Percentiles rank a stretch among this genome's conserved stretches.
These are phyloP conservation scores for Procavia capensis DNA, from an alignment of 2,113 vertebrate species.

Conservation along the genomic window DNA sequence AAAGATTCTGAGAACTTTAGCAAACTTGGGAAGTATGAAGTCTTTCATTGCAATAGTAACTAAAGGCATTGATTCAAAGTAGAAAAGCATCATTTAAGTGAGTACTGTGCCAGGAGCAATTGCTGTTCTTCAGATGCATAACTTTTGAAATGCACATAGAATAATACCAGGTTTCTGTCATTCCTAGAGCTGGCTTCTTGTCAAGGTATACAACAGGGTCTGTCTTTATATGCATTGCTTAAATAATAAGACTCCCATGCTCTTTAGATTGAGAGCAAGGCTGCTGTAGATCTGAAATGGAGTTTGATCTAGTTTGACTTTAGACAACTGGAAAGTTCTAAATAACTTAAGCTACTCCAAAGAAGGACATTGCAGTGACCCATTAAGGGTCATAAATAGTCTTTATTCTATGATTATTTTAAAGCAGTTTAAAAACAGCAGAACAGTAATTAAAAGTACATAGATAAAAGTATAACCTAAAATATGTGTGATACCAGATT, in stretches of 20 bases:
- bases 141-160: conserved; percentile 38
- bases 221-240: conserved; percentile 31
- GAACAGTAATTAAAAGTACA: neutral
- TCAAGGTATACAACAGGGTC: neutral
- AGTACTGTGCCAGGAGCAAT: neutral
- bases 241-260: neutral
- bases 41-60: neutral
- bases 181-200: conserved; percentile 35
- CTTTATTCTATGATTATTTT: neutral
- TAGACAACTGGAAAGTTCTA: conserved; percentile 12
- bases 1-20: neutral
- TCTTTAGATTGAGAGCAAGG: conserved; percentile 8
- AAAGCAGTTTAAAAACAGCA: neutral
- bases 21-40: neutral
- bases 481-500: neutral
- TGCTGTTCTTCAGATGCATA: conserved; percentile 43
- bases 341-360: conserved; percentile 1
- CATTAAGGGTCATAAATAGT: neutral
- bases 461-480: neutral
- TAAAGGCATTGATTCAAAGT: neutral
- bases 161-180: conserved; percentile 24
- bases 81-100: conserved; percentile 24
- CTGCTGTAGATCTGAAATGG: neutral
- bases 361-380: neutral
- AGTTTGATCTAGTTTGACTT: conserved; percentile 14